Base-by-base conservation (phyloP, 1,140 invertebrate species). In the Drepana arcuata region DNA sequence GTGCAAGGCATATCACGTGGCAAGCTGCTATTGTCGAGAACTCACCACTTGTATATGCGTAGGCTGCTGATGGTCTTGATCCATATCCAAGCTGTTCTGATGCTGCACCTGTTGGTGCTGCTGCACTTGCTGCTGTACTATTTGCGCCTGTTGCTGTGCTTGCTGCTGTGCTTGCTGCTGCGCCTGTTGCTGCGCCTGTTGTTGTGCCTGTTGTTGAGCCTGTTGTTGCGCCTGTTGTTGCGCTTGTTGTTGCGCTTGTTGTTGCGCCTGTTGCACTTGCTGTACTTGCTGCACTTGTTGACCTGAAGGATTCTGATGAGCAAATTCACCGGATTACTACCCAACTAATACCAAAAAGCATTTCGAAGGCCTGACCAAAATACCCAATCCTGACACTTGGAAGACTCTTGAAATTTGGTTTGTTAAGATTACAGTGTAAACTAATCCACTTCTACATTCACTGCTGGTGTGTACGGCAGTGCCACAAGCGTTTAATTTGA, bases 11-110 rank as follows among this genome's bases (percentile, higher is more conserved):
- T n/a, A n/a, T n/a, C n/a, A n/a, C n/a, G n/a, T n/a, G n/a, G n/a
- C n/a, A n/a, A n/a, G n/a, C n/a, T n/a, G n/a, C n/a, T n/a, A n/a
- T n/a, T n/a, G 18, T 21, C 4, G 9, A 9, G 4, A 2, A 44
- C 59, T 51, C 16, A 65, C 62, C 18, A 79, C 71, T 74, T 79
- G 74, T 68, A 79, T 79, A 32, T 75, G 71, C 14, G 74, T 67
- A 0, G 71, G 69, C 28, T 74, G 71, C 13, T 60, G 52, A 10
- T 73, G 61, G 2, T 67, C 67, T 11, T 68, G 64, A 5, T 73
- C 63, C 10, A 77, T 11, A 7, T 77, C 67, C 2, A 73, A 34
- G 14, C 34, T 55, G 24, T 61, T 68, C 32, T 79, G 77, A 35
- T 83, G 77, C 28, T 65, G 59, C 11, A 52, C 43, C 33, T 72